Evolutionary conservation across 2,888 invertebrate genomes (phyloP).

Genomic region (Drosophila macrospina): DNA sequence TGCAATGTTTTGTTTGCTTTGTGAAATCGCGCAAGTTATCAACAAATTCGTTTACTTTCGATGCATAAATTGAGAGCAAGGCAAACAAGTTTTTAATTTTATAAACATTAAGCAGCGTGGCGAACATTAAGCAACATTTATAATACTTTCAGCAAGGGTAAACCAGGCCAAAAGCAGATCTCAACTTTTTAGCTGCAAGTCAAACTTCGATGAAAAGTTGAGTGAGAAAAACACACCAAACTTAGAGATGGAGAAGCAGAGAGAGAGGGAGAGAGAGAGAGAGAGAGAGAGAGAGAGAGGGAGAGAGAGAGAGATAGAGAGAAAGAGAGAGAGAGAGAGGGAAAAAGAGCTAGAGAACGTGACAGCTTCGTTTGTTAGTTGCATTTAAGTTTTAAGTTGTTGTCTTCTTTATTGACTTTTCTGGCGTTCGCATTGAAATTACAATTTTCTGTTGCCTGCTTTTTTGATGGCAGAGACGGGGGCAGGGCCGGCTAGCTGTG

Average conservation of each 20-base stretch:
- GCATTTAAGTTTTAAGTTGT: conserved; percentile 71
- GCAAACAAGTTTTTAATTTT: conserved; percentile 4
- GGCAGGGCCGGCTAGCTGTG: no score
- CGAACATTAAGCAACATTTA: conserved; percentile 36
- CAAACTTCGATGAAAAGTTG: conserved; percentile 76
- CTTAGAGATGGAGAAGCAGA: conserved; percentile 12
- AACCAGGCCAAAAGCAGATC: conserved; percentile 24
- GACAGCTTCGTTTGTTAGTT: conserved; percentile 49
- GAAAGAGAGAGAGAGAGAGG: background rate
- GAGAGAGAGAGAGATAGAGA: background rate
- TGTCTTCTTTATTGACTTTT: conserved; percentile 64
- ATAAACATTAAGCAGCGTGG: conserved; percentile 1
- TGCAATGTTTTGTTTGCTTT: background rate
- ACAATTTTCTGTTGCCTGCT: conserved; percentile 60
- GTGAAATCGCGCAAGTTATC: background rate
- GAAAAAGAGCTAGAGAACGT: conserved; percentile 4
- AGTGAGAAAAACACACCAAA: conserved; percentile 59
- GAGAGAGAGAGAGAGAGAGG: conserved; percentile 2
- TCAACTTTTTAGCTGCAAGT: conserved; percentile 58
- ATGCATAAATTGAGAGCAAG: background rate
- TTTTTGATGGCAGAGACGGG: conserved; percentile 24
- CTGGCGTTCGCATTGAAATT: conserved; percentile 32
- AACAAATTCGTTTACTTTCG: conserved; percentile 5
- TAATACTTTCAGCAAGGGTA: conserved; percentile 44
- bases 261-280: conserved; percentile 2